Conservation (phyloP, 35 echinoderm and acorn worm species). For the Ptychodera flava region DNA sequence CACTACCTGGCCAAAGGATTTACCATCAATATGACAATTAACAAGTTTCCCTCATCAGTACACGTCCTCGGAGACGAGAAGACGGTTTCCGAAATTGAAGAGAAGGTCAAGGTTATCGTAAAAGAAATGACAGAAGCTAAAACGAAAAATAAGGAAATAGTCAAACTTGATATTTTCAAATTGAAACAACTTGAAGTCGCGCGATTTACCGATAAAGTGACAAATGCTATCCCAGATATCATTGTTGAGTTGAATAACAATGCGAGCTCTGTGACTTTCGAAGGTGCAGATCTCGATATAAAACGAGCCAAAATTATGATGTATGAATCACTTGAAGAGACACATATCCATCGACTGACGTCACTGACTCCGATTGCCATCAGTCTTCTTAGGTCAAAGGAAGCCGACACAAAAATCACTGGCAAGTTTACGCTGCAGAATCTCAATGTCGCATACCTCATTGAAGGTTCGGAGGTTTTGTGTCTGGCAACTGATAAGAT, state of each 20-base stretch:
- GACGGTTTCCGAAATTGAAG: too few relatives aligned
- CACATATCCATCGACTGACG: background rate
- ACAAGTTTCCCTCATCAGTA: background rate
- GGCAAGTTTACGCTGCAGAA: background rate
- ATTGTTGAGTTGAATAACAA: background rate
- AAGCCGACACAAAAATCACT: background rate
- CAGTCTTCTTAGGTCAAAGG: background rate
- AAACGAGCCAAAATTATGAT: background rate
- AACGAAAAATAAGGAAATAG: too few relatives aligned
- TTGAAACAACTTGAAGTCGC: too few relatives aligned
- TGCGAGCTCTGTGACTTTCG: background rate
- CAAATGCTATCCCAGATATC: background rate
- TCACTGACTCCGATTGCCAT: background rate
- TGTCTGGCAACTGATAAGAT: background rate
- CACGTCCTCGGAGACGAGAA: background rate
- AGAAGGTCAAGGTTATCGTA: too few relatives aligned
- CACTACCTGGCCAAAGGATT: background rate
- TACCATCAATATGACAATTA: background rate
- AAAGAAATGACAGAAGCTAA: too few relatives aligned
- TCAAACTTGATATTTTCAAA: too few relatives aligned
- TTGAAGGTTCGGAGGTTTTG: background rate
- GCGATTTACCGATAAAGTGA: background rate
- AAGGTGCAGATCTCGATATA: background rate
- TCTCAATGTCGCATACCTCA: background rate
- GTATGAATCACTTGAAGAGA: background rate